These are phyloP conservation scores for Gasteruption jaculator DNA, from an alignment of 2,888 invertebrate species.

Conservation along the genomic window DNA sequence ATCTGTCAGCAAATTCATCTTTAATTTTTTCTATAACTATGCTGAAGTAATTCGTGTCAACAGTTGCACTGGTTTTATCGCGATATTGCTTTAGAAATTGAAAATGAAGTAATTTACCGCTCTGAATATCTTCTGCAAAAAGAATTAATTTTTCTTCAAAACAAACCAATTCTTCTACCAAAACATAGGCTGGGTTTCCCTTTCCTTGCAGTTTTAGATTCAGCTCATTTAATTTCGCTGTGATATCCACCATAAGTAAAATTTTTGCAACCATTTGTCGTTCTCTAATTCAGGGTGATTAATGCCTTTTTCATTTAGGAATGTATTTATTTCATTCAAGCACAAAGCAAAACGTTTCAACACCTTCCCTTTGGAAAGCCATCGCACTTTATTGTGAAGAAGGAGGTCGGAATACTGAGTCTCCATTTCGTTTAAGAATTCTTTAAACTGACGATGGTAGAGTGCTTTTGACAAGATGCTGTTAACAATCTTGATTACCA, in stretches of 20 bases:
- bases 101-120: constrained; percentile 15
- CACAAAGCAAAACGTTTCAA: constrained; percentile 14
- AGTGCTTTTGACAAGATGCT: constrained; percentile 6
- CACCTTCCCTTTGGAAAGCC: constrained; percentile 11
- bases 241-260: constrained; percentile 15
- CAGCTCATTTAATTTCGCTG: constrained; percentile 13
- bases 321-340: constrained; percentile 10
- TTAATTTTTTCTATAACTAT: constrained; percentile 6
- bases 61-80: constrained; percentile 8
- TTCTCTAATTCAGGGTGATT: constrained; percentile 15
- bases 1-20: constrained; percentile 15
- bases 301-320: constrained; percentile 15
- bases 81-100: constrained; percentile 9
- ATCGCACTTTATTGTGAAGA: constrained; percentile 12
- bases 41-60: constrained; percentile 6
- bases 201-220: constrained; percentile 10
- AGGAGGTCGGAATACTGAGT: constrained; percentile 10
- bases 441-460: constrained; percentile 6
- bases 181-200: constrained; percentile 9
- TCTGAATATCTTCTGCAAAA: constrained; percentile 14
- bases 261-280: constrained; percentile 16
- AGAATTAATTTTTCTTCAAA: constrained; percentile 14
- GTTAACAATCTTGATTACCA: constrained; percentile 11
- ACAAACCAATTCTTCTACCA: constrained; percentile 7
- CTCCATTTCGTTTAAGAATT: constrained; percentile 11